Percentiles rank a stretch among this genome's conserved stretches.
These are phyloP conservation scores for Semnopithecus entellus DNA, from an alignment of 2,113 vertebrate species.

Conservation along the genomic window DNA sequence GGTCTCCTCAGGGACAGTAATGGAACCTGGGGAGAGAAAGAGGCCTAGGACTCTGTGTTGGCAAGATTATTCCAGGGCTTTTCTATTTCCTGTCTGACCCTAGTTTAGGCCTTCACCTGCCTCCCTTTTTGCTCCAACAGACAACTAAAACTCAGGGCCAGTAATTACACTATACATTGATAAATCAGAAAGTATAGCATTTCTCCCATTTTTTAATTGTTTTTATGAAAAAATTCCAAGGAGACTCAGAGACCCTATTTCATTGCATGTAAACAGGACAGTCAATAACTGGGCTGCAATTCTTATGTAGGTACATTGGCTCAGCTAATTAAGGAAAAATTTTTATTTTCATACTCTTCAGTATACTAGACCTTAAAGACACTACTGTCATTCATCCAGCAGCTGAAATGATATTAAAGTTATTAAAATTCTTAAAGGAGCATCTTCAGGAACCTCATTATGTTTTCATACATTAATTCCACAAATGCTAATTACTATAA, in stretches of 20 bases:
- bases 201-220: background rate
- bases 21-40: background rate
- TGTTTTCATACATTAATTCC: background rate
- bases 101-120: background rate
- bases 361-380: background rate
- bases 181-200: background rate
- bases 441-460: background rate
- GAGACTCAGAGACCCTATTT: background rate
- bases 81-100: background rate
- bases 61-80: background rate
- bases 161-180: background rate
- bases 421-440: background rate
- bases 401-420: background rate
- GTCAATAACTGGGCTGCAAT: background rate
- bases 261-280: background rate
- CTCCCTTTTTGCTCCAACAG: background rate
- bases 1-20: slow-evolving; percentile 14
- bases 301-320: background rate
- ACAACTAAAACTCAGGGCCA: background rate
- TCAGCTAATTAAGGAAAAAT: background rate
- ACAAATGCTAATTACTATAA: background rate
- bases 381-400: background rate
- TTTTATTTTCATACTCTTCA: background rate
- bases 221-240: slow-evolving; percentile 32
- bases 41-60: background rate